Evolutionary conservation across 2,888 invertebrate species (phyloP).

Genomic region (Girardia tigrina): DNA sequence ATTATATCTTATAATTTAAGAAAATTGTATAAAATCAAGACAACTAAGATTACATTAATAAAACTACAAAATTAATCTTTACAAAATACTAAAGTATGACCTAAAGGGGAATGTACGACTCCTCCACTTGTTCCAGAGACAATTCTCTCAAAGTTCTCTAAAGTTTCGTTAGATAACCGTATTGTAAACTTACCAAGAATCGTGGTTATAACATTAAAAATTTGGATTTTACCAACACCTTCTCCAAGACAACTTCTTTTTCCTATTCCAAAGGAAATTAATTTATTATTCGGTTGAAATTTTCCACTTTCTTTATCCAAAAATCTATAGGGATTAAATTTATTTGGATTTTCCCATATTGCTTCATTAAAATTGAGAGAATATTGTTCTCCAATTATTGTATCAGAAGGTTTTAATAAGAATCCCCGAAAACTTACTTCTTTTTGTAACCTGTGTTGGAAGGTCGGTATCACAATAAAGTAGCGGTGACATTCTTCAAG

Average conservation of each 20-base stretch:
- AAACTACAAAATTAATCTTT: no score
- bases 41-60: no score
- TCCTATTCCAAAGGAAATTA: not conserved
- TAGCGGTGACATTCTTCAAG: slow-evolving; percentile 1
- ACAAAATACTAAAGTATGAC: not conserved
- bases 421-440: not conserved
- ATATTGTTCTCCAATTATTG: not conserved
- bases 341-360: not conserved
- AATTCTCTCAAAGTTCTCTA: not conserved
- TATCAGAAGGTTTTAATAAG: not conserved
- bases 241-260: not conserved
- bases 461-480: not conserved
- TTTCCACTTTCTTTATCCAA: not conserved
- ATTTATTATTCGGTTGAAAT: not conserved
- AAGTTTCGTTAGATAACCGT: not conserved
- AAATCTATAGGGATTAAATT: slow-evolving; percentile 1
- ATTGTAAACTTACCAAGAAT: not conserved
- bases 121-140: not conserved
- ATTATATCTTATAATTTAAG: no score
- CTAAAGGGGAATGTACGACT: not conserved
- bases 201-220: not conserved
- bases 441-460: not conserved
- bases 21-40: no score
- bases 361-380: not conserved
- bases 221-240: not conserved